Evolutionary conservation across 2,797 vertebrate genomes (phyloP), one percentile per base, ranked within the genome.

Genomic region (Enteromius afrohamiltoni): DNA sequence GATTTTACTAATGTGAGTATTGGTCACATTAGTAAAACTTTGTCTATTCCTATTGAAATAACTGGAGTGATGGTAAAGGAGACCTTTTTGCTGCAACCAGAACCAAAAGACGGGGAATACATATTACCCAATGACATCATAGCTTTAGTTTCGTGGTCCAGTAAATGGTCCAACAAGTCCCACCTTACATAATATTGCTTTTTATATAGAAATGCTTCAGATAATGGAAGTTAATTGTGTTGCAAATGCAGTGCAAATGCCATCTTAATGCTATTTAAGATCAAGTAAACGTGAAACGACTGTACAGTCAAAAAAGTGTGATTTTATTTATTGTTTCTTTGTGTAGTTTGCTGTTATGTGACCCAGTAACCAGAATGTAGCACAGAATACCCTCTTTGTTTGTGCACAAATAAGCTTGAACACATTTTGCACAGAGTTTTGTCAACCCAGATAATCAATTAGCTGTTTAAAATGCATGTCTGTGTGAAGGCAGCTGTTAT

Each of bases 391-490:
- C 55, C 71, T 26, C 42, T 86, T 85, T 88, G 86, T 89, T 89
- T 85, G 84, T 21, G 21, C 78, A 80, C 76, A 85, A 84, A 87
- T 80, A 75, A 81, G 37, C 77, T 65, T 69, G 88, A 88, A 89
- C 89, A 85, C 84, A 87, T 88, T 89, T 79, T 69, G 62, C 51
- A 71, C 68, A 64, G 37, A 70, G 80, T 85, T 91, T 87, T 90
- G 85, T 88, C 83, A 85, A 86, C 83, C 64, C 78, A 86, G 71
- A 87, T 91, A 88, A 90, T 90, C 87, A 88, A 84, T 89, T 83
- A 89, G 74, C 83, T 79, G 80, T 89, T 86, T 85, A 82, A 86
- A 83, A 88, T 88, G 84, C 84, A 82, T 78, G 78, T 75, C 68
- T 86, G 69, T 70, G 53, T 82, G 45, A 11, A 79, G 77, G 79